Conservation (phyloP, 2,113 vertebrate species). For the Halichoeres trimaculatus region DNA sequence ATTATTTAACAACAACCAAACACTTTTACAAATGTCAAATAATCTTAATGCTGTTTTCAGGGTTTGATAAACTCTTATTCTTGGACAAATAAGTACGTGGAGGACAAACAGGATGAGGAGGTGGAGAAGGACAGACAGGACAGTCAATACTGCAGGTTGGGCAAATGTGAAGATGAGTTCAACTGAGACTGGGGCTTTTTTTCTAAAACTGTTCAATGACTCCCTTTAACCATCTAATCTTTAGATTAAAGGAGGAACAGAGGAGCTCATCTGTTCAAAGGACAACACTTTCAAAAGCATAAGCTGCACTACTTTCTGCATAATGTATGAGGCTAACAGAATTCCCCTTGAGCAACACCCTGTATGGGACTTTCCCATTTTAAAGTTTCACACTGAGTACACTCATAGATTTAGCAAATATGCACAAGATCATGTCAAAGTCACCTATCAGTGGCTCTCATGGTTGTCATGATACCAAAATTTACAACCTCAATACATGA, state of each 20-base stretch:
- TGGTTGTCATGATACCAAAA: neutral
- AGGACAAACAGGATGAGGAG: neutral
- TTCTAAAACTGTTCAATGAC: slow-evolving; percentile 5
- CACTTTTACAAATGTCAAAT: neutral
- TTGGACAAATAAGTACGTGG: too few species aligned
- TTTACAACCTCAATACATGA: neutral
- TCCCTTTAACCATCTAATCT: slow-evolving; percentile 14
- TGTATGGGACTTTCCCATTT: slow-evolving; percentile 72
- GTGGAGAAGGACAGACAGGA: neutral
- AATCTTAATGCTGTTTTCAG: neutral
- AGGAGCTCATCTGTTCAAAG: slow-evolving; percentile 25
- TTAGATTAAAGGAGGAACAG: slow-evolving; percentile 41
- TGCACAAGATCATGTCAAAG: slow-evolving; percentile 50
- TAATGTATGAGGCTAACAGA: slow-evolving; percentile 68
- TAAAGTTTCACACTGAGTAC: slow-evolving; percentile 70
- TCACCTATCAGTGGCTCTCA: slow-evolving; percentile 29
- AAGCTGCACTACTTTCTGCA: slow-evolving; percentile 47
- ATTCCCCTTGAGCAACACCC: slow-evolving; percentile 68
- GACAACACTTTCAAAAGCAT: slow-evolving; percentile 44
- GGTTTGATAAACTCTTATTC: too few species aligned
- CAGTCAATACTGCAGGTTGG: neutral
- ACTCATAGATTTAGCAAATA: slow-evolving; percentile 54
- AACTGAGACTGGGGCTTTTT: neutral
- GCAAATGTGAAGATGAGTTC: neutral
- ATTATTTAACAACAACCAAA: neutral